A percentile compares a stretch with the other conserved stretches of the same genome.
Conservation (phyloP, 2,888 invertebrate genomes). For the Camponotus fellah region DNA sequence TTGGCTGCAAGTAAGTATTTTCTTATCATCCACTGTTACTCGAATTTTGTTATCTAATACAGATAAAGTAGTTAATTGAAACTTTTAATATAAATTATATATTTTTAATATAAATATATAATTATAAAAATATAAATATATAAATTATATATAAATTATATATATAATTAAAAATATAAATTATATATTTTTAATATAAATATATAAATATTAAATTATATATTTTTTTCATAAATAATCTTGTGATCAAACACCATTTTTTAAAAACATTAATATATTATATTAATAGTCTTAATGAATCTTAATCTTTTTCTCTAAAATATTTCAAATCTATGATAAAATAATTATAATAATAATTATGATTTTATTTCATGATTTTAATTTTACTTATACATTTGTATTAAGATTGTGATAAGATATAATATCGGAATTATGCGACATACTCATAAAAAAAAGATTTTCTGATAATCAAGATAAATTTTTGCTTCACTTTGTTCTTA, state of each 20-base stretch:
- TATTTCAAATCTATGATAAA: background rate
- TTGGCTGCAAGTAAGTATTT: conserved; percentile 16
- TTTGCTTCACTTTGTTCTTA: background rate
- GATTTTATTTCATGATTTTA: background rate
- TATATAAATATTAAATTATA: background rate
- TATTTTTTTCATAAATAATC: conserved; percentile 4
- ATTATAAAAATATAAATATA: no score
- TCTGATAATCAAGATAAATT: background rate
- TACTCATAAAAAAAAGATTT: background rate
- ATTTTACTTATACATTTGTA: background rate
- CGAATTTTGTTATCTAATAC: conserved; percentile 23
- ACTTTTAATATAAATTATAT: background rate
- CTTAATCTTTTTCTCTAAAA: background rate
- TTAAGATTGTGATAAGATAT: background rate
- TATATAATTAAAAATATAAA: no score
- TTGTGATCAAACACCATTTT: background rate
- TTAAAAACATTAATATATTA: background rate
- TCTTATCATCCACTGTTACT: conserved; percentile 32
- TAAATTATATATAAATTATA: no score
- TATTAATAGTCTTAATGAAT: background rate
- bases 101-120: no score
- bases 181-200: background rate
- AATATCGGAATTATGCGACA: background rate
- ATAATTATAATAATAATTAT: background rate
- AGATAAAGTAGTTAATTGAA: conserved; percentile 32